Evolutionary conservation across 2,888 invertebrate genomes (phyloP).

Genomic region (Buathra laborator): DNA sequence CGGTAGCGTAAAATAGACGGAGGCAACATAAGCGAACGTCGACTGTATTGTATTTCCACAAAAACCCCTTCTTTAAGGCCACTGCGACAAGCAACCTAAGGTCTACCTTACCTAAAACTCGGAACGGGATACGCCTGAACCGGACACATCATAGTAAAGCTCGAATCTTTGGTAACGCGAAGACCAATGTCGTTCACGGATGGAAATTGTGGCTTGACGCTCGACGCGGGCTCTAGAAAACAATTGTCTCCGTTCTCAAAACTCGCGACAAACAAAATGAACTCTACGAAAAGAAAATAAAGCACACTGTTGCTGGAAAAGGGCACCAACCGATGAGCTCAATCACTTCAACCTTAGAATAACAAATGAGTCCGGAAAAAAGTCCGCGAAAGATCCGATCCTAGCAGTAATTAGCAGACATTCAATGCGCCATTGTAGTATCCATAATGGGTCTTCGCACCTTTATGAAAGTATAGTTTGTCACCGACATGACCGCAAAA

Average conservation of each 20-base stretch:
- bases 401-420: background rate
- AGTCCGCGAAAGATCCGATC: background rate
- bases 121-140: constrained; percentile 91
- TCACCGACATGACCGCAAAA: constrained; percentile 31
- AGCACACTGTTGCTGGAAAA: constrained; percentile 76
- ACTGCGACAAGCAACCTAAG: constrained; percentile 50
- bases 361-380: background rate
- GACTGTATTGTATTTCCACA: background rate
- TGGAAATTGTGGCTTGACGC: constrained; percentile 85
- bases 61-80: background rate
- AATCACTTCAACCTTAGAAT: background rate
- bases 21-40: too few relatives aligned
- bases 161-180: constrained; percentile 82
- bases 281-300: constrained; percentile 33
- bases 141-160: constrained; percentile 89
- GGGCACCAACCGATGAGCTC: constrained; percentile 61
- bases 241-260: constrained; percentile 68
- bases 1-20: too few relatives aligned
- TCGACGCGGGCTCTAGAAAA: constrained; percentile 86
- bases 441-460: background rate
- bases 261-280: background rate
- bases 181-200: constrained; percentile 83
- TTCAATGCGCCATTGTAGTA: constrained; percentile 19
- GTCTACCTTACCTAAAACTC: constrained; percentile 88
- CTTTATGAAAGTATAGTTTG: background rate